Conservation (phyloP, 1,140 invertebrate genomes). For the Heterodera carotae region DNA sequence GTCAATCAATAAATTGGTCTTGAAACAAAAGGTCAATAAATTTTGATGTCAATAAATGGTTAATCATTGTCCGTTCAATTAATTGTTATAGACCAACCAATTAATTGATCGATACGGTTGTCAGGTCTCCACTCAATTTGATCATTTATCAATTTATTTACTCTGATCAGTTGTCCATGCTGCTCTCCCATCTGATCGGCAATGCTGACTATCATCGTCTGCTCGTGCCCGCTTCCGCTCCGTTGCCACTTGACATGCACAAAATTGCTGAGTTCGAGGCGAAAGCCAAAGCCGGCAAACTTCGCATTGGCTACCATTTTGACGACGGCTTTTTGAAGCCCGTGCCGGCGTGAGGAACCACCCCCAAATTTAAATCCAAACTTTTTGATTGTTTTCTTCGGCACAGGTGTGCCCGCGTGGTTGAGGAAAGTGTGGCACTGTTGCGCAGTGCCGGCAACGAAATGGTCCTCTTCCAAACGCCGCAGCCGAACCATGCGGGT, state of each 20-base stretch:
- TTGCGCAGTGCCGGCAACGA: slow-evolving; percentile 53
- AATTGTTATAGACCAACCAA: too few relatives aligned
- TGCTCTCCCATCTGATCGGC: slow-evolving; percentile 34
- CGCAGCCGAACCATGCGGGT: slow-evolving; percentile 45
- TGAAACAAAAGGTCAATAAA: too few relatives aligned
- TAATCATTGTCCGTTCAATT: too few relatives aligned
- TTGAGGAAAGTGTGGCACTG: slow-evolving; percentile 55
- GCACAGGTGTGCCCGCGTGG: slow-evolving; percentile 56
- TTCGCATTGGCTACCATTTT: slow-evolving; percentile 58
- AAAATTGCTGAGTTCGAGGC: slow-evolving; percentile 19
- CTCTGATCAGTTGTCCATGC: slow-evolving; percentile 6
- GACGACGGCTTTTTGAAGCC: slow-evolving; percentile 58
- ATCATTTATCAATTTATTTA: not conserved
- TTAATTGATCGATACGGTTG: too few relatives aligned
- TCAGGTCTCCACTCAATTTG: too few relatives aligned
- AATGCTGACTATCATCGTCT: slow-evolving; percentile 19
- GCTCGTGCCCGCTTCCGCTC: slow-evolving; percentile 18
- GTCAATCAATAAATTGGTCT: too few relatives aligned
- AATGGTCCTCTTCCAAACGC: slow-evolving; percentile 56
- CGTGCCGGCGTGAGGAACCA: slow-evolving; percentile 50
- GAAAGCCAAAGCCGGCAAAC: slow-evolving; percentile 33
- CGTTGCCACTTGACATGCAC: slow-evolving; percentile 24
- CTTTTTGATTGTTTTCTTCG: slow-evolving; percentile 15
- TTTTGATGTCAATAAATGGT: too few relatives aligned
- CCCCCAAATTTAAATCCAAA: slow-evolving; percentile 11